These are phyloP conservation scores for Chrysochloris asiatica DNA, from an alignment of 2,113 vertebrate genomes.

Conservation along the genomic window DNA sequence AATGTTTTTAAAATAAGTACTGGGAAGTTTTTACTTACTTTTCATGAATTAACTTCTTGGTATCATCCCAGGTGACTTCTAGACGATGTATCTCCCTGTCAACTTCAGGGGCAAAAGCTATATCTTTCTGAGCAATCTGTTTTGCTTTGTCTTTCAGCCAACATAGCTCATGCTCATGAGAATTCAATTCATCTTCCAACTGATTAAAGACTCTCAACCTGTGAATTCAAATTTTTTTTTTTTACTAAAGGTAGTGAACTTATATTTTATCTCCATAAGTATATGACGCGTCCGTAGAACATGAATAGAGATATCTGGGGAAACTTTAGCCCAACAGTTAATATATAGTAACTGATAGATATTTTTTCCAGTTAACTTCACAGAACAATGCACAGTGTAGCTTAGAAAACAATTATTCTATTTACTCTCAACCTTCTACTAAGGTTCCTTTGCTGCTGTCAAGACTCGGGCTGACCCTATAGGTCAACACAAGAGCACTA, in stretches of 20 bases:
- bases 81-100: slow-evolving; percentile 89
- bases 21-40: slow-evolving; percentile 85
- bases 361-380: neutral
- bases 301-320: neutral
- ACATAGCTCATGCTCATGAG: slow-evolving; percentile 92
- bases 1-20: neutral
- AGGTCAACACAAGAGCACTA: neutral
- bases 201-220: slow-evolving; percentile 94
- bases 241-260: neutral
- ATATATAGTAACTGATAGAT: neutral
- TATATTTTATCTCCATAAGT: neutral
- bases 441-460: neutral
- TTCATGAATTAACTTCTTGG: slow-evolving; percentile 88
- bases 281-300: neutral
- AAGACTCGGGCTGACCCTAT: neutral
- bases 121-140: slow-evolving; percentile 93
- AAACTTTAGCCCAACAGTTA: neutral
- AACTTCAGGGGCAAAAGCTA: slow-evolving; percentile 87
- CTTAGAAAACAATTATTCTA: neutral
- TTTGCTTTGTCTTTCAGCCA: slow-evolving; percentile 95
- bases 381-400: neutral
- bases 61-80: slow-evolving; percentile 89
- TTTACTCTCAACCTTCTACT: neutral
- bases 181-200: slow-evolving; percentile 94
- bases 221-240: slow-evolving; percentile 68